Evolutionary conservation across 1,140 invertebrate species (phyloP).

Genomic region (Calosoma granatense): DNA sequence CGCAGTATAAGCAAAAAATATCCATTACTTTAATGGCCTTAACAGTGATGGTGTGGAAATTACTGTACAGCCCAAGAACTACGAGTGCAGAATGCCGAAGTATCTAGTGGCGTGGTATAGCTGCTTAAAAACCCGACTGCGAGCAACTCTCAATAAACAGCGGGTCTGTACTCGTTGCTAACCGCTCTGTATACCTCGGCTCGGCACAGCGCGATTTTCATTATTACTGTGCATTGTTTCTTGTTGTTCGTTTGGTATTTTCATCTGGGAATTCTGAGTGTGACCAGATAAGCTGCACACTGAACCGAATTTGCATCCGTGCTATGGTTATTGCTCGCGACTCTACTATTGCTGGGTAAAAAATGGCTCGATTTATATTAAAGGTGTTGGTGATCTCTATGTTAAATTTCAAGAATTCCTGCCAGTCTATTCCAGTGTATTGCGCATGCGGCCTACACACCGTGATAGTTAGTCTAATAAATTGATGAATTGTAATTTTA

Average conservation of each 20-base stretch:
- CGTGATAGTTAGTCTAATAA: not conserved
- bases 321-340: not conserved
- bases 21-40: too few relatives aligned
- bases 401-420: too few relatives aligned
- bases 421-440: too few relatives aligned
- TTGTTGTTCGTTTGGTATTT: not conserved
- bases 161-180: too few relatives aligned
- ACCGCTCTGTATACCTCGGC: not conserved
- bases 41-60: too few relatives aligned
- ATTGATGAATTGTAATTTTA: not conserved
- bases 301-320: not conserved
- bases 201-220: too few relatives aligned
- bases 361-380: not conserved
- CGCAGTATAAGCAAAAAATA: too few relatives aligned
- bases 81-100: too few relatives aligned
- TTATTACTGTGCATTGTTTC: not conserved
- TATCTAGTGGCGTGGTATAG: too few relatives aligned
- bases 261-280: not conserved
- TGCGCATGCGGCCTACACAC: not conserved
- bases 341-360: not conserved
- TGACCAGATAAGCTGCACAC: not conserved
- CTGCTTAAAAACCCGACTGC: too few relatives aligned
- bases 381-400: too few relatives aligned
- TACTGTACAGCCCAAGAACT: too few relatives aligned
- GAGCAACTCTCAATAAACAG: not conserved